A percentile compares a stretch with the other conserved stretches of the same genome.
phyloP scores from a whole-genome alignment of 2,888 invertebrate species.

The Lepidocyrtinus sp. region DNA sequence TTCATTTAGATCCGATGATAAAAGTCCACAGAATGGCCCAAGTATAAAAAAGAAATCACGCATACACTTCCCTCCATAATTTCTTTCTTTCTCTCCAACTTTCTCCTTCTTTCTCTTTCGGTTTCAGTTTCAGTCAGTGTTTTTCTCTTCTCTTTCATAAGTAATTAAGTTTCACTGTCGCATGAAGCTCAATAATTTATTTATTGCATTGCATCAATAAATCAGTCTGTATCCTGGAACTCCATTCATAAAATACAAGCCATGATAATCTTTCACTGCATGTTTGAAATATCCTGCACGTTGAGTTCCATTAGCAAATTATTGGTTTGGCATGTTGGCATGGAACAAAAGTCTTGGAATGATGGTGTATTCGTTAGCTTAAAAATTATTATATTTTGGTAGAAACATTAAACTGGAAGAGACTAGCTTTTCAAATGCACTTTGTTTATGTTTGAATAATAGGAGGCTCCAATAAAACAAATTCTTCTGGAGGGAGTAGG shows the following conservation, averaged over 20 bases:
- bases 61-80: slow-evolving; percentile 15
- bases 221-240: neutral
- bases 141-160: neutral
- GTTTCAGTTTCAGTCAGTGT: neutral
- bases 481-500: neutral
- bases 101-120: neutral
- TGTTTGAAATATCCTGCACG: neutral
- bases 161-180: neutral
- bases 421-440: neutral
- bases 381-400: neutral
- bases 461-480: neutral
- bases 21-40: slow-evolving; percentile 44
- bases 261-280: slow-evolving; percentile 1
- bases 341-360: neutral
- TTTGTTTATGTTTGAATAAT: neutral
- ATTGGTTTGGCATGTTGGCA: slow-evolving; percentile 5
- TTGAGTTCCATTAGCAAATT: neutral
- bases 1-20: slow-evolving; percentile 33
- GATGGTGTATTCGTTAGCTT: neutral
- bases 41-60: slow-evolving; percentile 29
- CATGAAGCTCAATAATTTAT: neutral
- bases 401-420: neutral
- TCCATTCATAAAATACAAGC: neutral
- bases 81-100: slow-evolving; percentile 16
- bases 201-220: slow-evolving; percentile 18